Conservation (phyloP, 35 echinoderm and acorn worm genomes). For the Lytechinus variegatus region DNA sequence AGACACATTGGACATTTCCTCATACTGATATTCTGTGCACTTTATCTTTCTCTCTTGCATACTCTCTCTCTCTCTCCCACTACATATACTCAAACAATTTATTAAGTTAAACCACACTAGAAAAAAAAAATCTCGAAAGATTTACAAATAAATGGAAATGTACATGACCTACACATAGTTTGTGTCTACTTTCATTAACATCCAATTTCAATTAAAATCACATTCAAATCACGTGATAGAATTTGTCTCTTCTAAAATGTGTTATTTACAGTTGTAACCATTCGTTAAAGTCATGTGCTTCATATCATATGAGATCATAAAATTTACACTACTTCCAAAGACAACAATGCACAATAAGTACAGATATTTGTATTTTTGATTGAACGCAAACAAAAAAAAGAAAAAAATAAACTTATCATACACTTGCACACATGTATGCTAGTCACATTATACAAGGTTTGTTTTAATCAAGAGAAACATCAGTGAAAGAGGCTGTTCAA, state of each 20-base stretch:
- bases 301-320: neutral
- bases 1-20: conserved; percentile 8
- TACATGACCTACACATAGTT: conserved; percentile 26
- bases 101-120: conserved; percentile 25
- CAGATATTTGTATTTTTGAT: neutral
- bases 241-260: conserved; percentile 42
- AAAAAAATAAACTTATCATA: neutral
- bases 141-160: conserved; percentile 44
- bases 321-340: conserved; percentile 33
- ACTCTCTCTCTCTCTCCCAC: neutral
- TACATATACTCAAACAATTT: neutral
- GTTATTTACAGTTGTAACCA: conserved; percentile 39
- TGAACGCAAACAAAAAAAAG: neutral
- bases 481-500: neutral
- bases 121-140: neutral
- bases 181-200: neutral
- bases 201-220: neutral
- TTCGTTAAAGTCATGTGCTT: neutral
- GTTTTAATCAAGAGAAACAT: neutral
- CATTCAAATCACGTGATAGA: conserved; percentile 6
- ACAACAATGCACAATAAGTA: conserved; percentile 41
- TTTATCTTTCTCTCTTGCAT: neutral
- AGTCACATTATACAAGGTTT: conserved; percentile 12
- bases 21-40: neutral
- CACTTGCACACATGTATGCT: neutral